Percentiles rank a stretch among this genome's conserved stretches.
Conservation (phyloP, 92 coral and sea anemone genomes). For the Palythoa grandis region DNA sequence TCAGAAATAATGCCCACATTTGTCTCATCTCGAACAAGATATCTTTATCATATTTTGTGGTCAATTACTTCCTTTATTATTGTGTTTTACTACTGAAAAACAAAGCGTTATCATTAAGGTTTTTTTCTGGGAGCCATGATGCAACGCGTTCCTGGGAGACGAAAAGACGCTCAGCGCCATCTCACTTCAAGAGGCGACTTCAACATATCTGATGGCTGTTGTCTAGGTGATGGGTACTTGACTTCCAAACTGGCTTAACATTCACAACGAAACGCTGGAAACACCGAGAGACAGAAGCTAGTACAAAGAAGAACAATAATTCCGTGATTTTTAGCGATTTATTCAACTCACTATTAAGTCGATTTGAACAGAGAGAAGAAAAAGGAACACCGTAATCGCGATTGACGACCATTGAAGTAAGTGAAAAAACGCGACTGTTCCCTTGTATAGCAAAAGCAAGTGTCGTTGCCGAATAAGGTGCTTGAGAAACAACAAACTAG, state of each 20-base stretch:
- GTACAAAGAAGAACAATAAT: neutral
- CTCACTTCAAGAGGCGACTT: slow-evolving; percentile 8
- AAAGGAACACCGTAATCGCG: neutral
- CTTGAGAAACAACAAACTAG: slow-evolving; percentile 33
- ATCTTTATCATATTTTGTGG: slow-evolving; percentile 34
- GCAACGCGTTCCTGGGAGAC: slow-evolving; percentile 51
- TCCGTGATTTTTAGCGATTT: neutral
- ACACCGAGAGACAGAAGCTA: slow-evolving; percentile 8
- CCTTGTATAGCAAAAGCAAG: slow-evolving; percentile 25
- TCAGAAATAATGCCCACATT: slow-evolving; percentile 1
- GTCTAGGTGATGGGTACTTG: slow-evolving; percentile 45
- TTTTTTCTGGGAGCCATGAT: slow-evolving; percentile 43
- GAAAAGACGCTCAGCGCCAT: slow-evolving; percentile 18
- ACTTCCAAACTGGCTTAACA: slow-evolving; percentile 33
- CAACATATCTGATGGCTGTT: slow-evolving; percentile 24
- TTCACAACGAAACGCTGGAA: slow-evolving; percentile 10
- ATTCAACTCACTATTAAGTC: neutral
- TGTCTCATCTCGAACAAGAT: neutral
- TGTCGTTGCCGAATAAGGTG: slow-evolving; percentile 1
- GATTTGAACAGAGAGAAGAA: slow-evolving; percentile 13
- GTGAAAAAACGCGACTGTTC: slow-evolving; percentile 29
- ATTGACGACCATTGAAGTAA: slow-evolving; percentile 16
- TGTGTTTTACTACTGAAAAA: slow-evolving; percentile 23
- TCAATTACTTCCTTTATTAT: slow-evolving; percentile 37
- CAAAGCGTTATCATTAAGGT: slow-evolving; percentile 25